phyloP scores from a whole-genome alignment of 2,797 vertebrate species.

The Amniataba percoides region DNA sequence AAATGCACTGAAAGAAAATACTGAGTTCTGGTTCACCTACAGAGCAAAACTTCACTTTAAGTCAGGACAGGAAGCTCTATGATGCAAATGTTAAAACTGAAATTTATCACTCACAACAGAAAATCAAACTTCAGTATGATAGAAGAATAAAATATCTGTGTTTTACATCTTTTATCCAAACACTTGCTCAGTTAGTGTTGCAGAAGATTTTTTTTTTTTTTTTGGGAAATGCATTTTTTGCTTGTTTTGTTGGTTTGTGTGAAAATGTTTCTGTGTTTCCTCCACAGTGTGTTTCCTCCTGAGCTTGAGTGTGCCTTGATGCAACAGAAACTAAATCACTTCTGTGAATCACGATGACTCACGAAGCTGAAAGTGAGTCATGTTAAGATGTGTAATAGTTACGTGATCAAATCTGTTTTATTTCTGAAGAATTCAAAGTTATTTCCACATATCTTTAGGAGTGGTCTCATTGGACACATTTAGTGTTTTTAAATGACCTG shows the following conservation, averaged over 20 bases:
- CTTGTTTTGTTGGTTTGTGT: too few species aligned
- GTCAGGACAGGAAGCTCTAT: background rate
- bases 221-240: background rate
- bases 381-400: background rate
- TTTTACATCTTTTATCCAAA: background rate
- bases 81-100: background rate
- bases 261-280: too few species aligned
- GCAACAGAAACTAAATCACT: background rate
- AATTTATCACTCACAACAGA: background rate
- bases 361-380: constrained; percentile 1
- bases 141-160: background rate
- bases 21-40: too few species aligned
- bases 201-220: background rate
- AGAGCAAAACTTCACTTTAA: too few species aligned
- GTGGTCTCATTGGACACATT: too few species aligned
- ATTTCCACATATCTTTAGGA: background rate
- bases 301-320: constrained; percentile 6
- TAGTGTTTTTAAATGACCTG: too few species aligned
- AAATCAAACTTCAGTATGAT: background rate
- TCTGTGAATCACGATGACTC: background rate
- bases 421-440: background rate
- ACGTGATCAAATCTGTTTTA: background rate
- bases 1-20: too few species aligned
- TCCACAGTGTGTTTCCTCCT: too few species aligned
- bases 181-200: too few species aligned